Evolutionary conservation across 2,113 vertebrate genomes (phyloP).

Genomic region (Sceloporus undulatus): DNA sequence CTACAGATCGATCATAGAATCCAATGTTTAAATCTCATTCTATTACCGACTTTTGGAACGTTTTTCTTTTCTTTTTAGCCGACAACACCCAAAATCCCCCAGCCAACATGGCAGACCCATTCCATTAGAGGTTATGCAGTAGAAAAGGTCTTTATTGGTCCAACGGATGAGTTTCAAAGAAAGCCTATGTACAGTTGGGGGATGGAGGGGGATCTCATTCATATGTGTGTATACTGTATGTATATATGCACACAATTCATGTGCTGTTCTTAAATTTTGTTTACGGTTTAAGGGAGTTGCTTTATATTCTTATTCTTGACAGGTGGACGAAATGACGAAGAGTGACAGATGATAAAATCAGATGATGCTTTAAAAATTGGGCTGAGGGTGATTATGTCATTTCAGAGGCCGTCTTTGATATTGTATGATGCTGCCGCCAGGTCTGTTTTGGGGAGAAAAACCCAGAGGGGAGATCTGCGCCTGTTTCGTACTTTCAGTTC

Average conservation of each 20-base stretch:
- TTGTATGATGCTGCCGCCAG: conserved; percentile 80
- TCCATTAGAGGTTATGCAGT: neutral
- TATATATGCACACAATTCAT: neutral
- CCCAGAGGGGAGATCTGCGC: conserved; percentile 81
- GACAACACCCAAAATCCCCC: too few relatives aligned
- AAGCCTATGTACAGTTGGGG: neutral
- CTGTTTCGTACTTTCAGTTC: conserved; percentile 88
- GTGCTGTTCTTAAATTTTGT: neutral
- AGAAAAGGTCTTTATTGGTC: neutral
- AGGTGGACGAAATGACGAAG: conserved; percentile 68
- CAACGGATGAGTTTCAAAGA: neutral
- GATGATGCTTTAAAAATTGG: conserved; percentile 64
- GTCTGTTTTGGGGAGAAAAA: conserved; percentile 72
- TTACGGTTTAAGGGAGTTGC: conserved; percentile 24
- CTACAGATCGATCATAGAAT: too few relatives aligned
- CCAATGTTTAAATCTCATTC: too few relatives aligned
- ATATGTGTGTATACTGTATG: too few relatives aligned
- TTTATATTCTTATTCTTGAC: conserved; percentile 29
- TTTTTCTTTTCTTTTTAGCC: too few relatives aligned
- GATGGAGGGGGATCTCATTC: neutral
- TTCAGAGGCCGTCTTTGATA: conserved; percentile 86
- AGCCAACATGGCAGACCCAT: neutral
- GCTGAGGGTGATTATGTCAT: conserved; percentile 80
- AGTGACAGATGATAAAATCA: conserved; percentile 74
- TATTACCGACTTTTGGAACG: too few relatives aligned